Base-by-base conservation (phyloP, 2,113 vertebrate genomes). In the Stigmatopora nigra region DNA sequence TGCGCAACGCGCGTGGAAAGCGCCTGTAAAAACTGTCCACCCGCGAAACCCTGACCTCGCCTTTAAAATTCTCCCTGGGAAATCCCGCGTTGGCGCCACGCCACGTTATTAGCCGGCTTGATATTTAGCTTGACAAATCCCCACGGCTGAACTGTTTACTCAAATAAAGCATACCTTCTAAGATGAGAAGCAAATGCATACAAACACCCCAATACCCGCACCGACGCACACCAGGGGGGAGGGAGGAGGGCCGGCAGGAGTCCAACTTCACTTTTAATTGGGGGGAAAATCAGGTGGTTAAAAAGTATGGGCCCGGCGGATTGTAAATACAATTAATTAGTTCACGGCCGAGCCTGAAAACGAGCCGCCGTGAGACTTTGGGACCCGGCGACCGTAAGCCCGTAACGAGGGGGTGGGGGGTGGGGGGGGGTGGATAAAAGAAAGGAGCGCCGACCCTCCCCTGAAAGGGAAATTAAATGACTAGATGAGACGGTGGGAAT, bases 251-350 rank as follows among this genome's bases (percentile, higher is more conserved):
- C 6, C 6, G 58, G 60, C 38, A 7, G 52, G 58, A 73, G 76
- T 56, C 69, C 61, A 77, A 75, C 69, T 75, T 82, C 77, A 73
- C 64, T 69, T 83, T 77, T 84, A 88, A 87, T 84, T 84, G 78
- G 81, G 69, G 73, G 75, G 84, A 78, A 87, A 86, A 86, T 84
- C 75, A 60, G 66, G 79, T 78, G 77, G 63, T 81, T 75, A 73
- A 74, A 87, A 82, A 75, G 56, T 53, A 17, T 68, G 49, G 65
- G 68, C 79, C 69, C 76, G 36, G 66, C 59, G 71, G 78, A 73
- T 72, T 70, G 62, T 58, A 76, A 69, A 84, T 77, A 78, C 74
- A 85, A 88, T 88, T 84, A 84, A 85, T 86, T 6, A 79, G 79
- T 84, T 86, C 72, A 87, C 88, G 75, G 78, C 68, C 61, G 69